Conservation (phyloP, 1,140 invertebrate genomes). For the Thaumetopoea pityocampa region DNA sequence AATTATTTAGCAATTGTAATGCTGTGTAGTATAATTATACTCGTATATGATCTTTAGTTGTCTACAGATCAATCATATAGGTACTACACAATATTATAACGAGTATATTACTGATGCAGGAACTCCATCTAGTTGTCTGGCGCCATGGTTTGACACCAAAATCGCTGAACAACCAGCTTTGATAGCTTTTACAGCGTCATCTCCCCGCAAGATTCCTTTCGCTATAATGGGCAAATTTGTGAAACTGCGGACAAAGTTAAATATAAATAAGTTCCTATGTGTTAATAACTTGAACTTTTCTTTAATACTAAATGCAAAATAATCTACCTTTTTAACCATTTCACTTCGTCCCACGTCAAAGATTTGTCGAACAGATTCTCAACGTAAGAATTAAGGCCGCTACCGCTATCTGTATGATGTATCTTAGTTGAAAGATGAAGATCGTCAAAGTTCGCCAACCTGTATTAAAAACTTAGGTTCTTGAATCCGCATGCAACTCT, state of each 20-base stretch:
- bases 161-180: conserved; percentile 86
- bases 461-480: conserved; percentile 48
- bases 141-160: conserved; percentile 95
- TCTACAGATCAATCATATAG: too few species aligned
- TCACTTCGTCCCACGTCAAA: conserved; percentile 89
- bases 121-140: conserved; percentile 90
- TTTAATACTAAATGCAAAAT: too few species aligned
- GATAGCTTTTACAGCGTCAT: conserved; percentile 88
- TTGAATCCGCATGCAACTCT: too few species aligned
- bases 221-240: conserved; percentile 90
- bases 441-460: conserved; percentile 85
- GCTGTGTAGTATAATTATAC: too few species aligned
- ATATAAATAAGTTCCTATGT: background rate
- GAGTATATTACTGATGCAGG: conserved; percentile 82
- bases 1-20: too few species aligned
- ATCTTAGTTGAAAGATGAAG: conserved; percentile 77
- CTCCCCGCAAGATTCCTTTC: conserved; percentile 92
- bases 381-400: conserved; percentile 87
- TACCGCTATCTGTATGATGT: conserved; percentile 75
- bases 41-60: background rate
- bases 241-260: conserved; percentile 69
- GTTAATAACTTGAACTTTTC: too few species aligned
- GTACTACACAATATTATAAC: background rate
- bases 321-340: conserved; percentile 86
- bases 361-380: conserved; percentile 85